Base-by-base conservation (phyloP, 2,888 invertebrate genomes). In the Clanis bilineata region DNA sequence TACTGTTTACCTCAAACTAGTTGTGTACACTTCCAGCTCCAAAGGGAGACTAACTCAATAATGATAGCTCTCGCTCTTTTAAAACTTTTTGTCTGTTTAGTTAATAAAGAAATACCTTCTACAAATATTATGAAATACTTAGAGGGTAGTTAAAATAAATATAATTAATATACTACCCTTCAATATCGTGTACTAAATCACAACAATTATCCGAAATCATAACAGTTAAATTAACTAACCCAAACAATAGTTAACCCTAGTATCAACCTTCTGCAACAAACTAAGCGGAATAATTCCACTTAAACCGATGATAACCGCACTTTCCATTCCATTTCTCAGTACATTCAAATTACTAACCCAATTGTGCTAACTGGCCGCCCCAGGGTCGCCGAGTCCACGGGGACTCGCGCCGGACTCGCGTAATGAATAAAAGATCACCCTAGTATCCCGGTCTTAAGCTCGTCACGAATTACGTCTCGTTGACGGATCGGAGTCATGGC, bases 381-480 rank as follows among this genome's bases (percentile, higher is more conserved):
- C 15, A 47, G 25, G 47, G 47, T 23, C 47, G 25, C 44, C 12
- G 23, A 3, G 32, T 51, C 51, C 51, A 25, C 47, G 25, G 18
- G 51, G 51, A 32, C 28, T 32, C 9, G 4, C 9, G 4, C 10
- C 28, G 7, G 23, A 15, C 38, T 12, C 57, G 63, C 44, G 62
- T 64, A 69, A 75, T 79, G 74, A 81, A 80, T 79, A 79, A 80
- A 80, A 80, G 68, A 79, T 74, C 66, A 65, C 67, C 64, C 66
- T 64, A 68, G 60, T 63, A 67, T 69, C 69, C 72, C 67, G 66
- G 68, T 58, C 65, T 51, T 72, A 73, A 73, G 72, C 71, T 72
- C 70, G 70, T 76, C 79, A 71, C 61, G 66, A 68, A 74, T 72
- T 71, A 76, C 75, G 74, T 71, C 70, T 66, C 59, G 68, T 67